Base-by-base conservation (phyloP, 1,140 invertebrate species). In the Chlorops oryzae region DNA sequence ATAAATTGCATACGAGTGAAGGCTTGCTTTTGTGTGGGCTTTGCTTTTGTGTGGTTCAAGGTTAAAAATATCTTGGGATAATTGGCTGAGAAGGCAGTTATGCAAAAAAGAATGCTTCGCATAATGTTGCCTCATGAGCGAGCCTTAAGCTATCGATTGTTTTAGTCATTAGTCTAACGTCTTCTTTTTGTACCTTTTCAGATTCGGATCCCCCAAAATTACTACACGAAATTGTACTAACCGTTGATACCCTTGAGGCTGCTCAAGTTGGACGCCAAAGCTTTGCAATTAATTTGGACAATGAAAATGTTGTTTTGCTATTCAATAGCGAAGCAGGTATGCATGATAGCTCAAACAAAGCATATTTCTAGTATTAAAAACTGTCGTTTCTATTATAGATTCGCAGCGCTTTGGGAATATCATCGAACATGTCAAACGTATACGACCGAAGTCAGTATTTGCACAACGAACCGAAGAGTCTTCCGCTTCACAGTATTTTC, bases 391-490 rank as follows among this genome's bases (percentile, higher is more conserved):
- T 20, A 59, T 53, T 67, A 59, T 70, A 79, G 86, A 91, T 72
- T 82, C 85, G 61, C 79, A 83, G 70, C 81, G 78, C 54, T 91
- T 92, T 73, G 85, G 88, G 69, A 80, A 83, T 61, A 76, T 84
- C 66, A 80, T 91, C 61, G 79, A 80, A 51, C 88, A 89, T 70
- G 81, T 88, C 5, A 87, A 88, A 72, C 81, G 81, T 62, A 83
- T 87, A 20, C 82, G 86, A 62, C 85, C 82, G 23, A 76, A 83
- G 3, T 94, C 90, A 1, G 86, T 94, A 47, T 98, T 98, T 74
- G 88, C 90, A n/a, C 87, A 94, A 55, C 80, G 96, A 70, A 98
- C 96, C 20, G 96, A 98, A 71, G 92, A 97, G 63, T 92, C 94
- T 1, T 97, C 94, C 17, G 95, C 95, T 24, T 89, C 90, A 71